Base-by-base conservation (phyloP, 2,888 invertebrate species). In the Sicus ferrugineus region DNA sequence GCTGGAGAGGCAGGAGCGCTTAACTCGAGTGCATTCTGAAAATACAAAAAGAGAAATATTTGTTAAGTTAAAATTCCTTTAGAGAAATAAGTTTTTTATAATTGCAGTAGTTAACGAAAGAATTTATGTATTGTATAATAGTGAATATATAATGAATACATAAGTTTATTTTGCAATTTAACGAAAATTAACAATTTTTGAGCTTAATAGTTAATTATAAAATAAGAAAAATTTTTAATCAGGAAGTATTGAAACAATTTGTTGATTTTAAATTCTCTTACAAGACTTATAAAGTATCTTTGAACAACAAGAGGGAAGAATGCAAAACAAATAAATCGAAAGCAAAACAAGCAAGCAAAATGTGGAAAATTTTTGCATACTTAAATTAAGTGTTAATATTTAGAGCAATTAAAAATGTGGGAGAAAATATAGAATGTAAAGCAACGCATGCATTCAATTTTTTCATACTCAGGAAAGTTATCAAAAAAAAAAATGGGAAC, bases 1-100 rank as follows among this genome's bases (percentile, higher is more conserved):
- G 94, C 90, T 80, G 95, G 95, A 78, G 94, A 94, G 71, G 96
- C 96, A 59, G 96, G 96, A 23, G 94, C 95, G 73, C 94, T 93
- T 79, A 96, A 87, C 83, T 96, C 96, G 80, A 96, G 87, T 48
- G 96, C 95, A 86, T 96, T 96, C 96, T 96, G 88, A 89, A 82
- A 66, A 70, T 65, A 48, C 61, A 64, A 66, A 52, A 54, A 54
- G 16, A 54, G 19, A 66, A 67, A 65, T 54, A 64, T 65, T 69
- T 31, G 34, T 67, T 70, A 59, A 73, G 26, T 67, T 9, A 4
- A 64, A 19, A 14, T n/a, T n/a, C n/a, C n/a, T n/a, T n/a, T n/a
- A n/a, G n/a, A n/a, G n/a, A n/a, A n/a, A n/a, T n/a, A n/a, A n/a
- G n/a, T n/a, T n/a, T n/a, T n/a, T n/a, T n/a, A n/a, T n/a, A n/a